Percentiles rank a stretch among this genome's conserved stretches.
These are phyloP conservation scores for Ameiurus melas DNA, from an alignment of 2,113 vertebrate genomes.

Conservation along the genomic window DNA sequence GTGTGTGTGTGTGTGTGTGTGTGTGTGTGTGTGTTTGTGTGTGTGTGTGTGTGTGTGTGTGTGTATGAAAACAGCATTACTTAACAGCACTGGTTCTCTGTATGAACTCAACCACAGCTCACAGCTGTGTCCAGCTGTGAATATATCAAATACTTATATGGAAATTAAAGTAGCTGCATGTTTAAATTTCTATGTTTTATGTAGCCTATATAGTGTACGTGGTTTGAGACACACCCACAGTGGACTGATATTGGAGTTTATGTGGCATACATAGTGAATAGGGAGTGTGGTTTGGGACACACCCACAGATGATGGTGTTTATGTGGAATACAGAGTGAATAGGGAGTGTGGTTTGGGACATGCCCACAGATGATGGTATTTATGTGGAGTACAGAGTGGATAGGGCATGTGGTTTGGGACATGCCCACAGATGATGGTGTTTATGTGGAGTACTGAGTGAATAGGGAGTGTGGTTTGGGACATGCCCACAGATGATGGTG, in stretches of 20 bases:
- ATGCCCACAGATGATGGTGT: not conserved
- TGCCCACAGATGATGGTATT: not conserved
- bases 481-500: not conserved
- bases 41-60: conserved; percentile 28
- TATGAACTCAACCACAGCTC: not conserved
- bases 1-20: conserved; percentile 3
- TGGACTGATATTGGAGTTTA: not conserved
- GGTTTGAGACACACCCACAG: not conserved
- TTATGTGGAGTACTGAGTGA: not conserved
- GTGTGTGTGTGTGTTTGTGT: conserved; percentile 23
- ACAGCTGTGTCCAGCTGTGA: not conserved
- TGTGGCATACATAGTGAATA: not conserved
- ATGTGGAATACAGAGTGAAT: not conserved
- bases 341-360: not conserved
- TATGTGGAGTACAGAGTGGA: not conserved
- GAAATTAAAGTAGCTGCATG: not conserved
- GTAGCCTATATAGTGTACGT: not conserved
- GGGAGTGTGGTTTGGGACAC: not conserved
- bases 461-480: not conserved
- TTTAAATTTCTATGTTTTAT: not conserved
- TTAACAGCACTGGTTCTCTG: not conserved
- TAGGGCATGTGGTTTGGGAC: not conserved
- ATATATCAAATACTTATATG: not conserved
- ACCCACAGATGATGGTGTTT: not conserved
- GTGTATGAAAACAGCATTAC: conserved; percentile 4